Evolutionary conservation across 2,113 vertebrate species (phyloP).

Genomic region (Choloepus hoffmanni): DNA sequence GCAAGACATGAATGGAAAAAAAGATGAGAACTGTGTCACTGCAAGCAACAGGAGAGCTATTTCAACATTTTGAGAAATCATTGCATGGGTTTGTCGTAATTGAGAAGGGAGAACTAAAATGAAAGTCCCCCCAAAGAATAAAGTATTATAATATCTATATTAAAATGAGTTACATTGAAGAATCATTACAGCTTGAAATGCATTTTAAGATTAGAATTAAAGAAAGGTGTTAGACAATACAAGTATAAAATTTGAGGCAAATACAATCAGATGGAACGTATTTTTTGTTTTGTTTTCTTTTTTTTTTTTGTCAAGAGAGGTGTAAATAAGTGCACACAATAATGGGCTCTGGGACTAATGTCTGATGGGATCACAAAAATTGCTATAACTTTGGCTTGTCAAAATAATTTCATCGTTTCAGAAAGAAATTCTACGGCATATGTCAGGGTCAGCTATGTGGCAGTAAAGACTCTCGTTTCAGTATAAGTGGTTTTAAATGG

Average conservation of each 20-base stretch:
- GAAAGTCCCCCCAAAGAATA: neutral
- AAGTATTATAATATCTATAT: neutral
- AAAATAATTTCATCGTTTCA: conserved; percentile 29
- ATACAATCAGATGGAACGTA: neutral
- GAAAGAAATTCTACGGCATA: neutral
- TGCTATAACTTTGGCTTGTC: conserved; percentile 46
- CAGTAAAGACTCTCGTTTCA: neutral
- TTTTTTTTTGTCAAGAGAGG: neutral
- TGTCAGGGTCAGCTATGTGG: neutral
- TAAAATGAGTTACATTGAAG: neutral
- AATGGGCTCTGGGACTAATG: neutral
- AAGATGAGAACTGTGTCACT: neutral
- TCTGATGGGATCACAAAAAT: neutral
- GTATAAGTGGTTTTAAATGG: neutral
- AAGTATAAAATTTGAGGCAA: neutral
- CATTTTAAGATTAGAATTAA: neutral
- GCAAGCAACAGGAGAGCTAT: neutral
- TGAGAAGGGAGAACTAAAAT: neutral
- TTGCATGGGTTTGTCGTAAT: neutral
- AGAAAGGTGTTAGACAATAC: neutral
- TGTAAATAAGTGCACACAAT: neutral
- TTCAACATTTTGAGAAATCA: neutral
- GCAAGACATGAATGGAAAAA: neutral
- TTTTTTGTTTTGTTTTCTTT: neutral
- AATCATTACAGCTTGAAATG: neutral